A percentile compares a stretch with the other conserved stretches of the same genome.
phyloP scores from a whole-genome alignment of 2,797 vertebrate species.

The Gadopsis marmoratus region DNA sequence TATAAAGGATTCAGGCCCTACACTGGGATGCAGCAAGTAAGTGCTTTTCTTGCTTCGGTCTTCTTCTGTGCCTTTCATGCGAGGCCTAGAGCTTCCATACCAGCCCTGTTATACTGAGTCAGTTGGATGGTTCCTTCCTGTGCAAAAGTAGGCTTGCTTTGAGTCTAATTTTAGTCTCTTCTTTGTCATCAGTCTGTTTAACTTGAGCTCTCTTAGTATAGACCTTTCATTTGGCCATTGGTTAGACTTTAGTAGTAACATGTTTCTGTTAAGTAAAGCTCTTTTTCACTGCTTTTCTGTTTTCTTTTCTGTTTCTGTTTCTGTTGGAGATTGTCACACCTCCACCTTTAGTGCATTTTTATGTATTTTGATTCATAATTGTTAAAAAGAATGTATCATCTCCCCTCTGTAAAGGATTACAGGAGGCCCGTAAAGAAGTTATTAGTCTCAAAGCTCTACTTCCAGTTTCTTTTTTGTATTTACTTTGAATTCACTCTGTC shows the following conservation, averaged over 20 bases:
- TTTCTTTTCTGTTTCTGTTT: neutral
- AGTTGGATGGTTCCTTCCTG: neutral
- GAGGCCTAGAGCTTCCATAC: no score
- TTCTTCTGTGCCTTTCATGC: neutral
- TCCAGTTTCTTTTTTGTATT: neutral
- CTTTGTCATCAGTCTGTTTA: neutral
- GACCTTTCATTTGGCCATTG: neutral
- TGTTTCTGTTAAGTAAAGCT: neutral
- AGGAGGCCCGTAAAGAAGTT: neutral
- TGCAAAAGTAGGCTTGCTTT: neutral
- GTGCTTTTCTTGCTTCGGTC: neutral
- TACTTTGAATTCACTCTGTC: neutral
- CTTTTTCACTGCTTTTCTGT: neutral
- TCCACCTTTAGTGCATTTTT: neutral
- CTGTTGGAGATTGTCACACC: neutral
- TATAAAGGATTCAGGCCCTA: neutral
- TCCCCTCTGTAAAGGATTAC: neutral
- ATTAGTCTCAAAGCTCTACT: neutral
- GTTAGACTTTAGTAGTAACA: neutral
- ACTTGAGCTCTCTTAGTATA: neutral
- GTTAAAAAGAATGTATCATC: neutral
- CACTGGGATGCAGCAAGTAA: neutral
- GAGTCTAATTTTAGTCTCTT: neutral
- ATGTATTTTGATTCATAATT: neutral
- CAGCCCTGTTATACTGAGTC: neutral